A percentile compares a stretch with the other conserved stretches of the same genome.
These are phyloP conservation scores for Staurois parvus DNA, from an alignment of 2,797 vertebrate genomes.

Conservation along the genomic window DNA sequence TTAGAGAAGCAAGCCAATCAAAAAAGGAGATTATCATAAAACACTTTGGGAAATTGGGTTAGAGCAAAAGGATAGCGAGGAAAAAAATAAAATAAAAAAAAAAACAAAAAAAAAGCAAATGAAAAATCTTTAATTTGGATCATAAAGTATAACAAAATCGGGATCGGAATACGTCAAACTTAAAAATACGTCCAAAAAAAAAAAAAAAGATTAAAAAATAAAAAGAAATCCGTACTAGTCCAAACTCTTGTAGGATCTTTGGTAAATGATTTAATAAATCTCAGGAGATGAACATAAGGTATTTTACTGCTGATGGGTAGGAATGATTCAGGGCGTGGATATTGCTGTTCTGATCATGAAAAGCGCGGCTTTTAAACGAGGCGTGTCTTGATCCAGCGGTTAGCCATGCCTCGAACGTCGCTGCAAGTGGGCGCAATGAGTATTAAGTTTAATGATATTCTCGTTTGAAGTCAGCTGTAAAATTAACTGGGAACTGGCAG, in stretches of 20 bases:
- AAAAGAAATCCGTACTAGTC: conserved; percentile 50
- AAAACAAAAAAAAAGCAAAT: conserved; percentile 23
- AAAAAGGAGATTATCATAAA: conserved; percentile 50
- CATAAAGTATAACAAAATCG: conserved; percentile 47
- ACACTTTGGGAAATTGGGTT: conserved; percentile 37
- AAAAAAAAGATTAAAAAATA: neutral
- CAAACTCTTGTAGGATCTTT: conserved; percentile 52
- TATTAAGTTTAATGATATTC: conserved; percentile 65
- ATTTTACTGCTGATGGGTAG: conserved; percentile 57
- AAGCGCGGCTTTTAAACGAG: conserved; percentile 45
- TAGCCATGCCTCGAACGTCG: conserved; percentile 27
- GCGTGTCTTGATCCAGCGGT: conserved; percentile 44
- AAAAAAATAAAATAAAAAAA: neutral
- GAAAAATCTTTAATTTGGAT: conserved; percentile 55
- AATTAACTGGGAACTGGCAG: conserved; percentile 71
- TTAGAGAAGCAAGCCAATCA: conserved; percentile 38
- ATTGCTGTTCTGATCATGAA: conserved; percentile 48
- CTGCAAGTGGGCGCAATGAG: neutral
- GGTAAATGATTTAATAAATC: conserved; percentile 55
- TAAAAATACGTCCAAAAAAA: neutral
- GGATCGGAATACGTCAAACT: conserved; percentile 40
- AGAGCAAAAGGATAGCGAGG: neutral
- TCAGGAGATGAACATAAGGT: conserved; percentile 54
- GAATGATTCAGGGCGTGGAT: conserved; percentile 1
- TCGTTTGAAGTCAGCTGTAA: conserved; percentile 69